These are phyloP conservation scores for Notolabrus celidotus DNA, from an alignment of 2,797 vertebrate genomes.

Conservation along the genomic window DNA sequence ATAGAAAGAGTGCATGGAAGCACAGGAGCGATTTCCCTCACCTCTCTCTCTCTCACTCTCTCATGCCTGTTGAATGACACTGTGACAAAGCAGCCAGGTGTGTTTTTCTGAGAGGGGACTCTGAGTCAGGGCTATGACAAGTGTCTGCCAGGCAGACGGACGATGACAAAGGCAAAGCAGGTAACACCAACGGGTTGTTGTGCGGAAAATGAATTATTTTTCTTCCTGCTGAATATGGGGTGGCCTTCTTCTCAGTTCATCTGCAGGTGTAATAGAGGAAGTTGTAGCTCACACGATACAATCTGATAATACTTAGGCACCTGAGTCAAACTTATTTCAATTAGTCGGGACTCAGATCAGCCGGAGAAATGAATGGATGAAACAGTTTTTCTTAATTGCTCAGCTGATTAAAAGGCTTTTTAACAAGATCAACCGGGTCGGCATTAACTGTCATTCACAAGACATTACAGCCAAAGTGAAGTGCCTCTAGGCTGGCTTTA, in stretches of 20 bases:
- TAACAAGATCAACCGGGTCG: slow-evolving; percentile 51
- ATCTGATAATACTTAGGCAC: not conserved
- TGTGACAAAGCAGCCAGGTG: slow-evolving; percentile 45
- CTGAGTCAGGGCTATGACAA: slow-evolving; percentile 45
- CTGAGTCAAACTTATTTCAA: slow-evolving; percentile 21
- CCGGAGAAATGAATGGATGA: slow-evolving; percentile 11
- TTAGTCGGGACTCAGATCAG: slow-evolving; percentile 21
- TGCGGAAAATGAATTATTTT: slow-evolving; percentile 34
- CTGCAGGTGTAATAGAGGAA: not conserved
- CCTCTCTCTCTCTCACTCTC: slow-evolving; percentile 12
- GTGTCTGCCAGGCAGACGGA: slow-evolving; percentile 39
- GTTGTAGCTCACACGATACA: not conserved
- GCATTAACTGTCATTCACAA: slow-evolving; percentile 49
- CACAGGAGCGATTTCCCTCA: slow-evolving; percentile 30
- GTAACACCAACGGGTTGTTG: slow-evolving; percentile 7
- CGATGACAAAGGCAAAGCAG: slow-evolving; percentile 35
- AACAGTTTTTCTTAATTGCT: slow-evolving; percentile 29
- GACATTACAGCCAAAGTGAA: slow-evolving; percentile 47
- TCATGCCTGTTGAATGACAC: slow-evolving; percentile 50
- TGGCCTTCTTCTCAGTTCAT: slow-evolving; percentile 4
- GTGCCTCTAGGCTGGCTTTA: slow-evolving; percentile 48
- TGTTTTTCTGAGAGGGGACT: slow-evolving; percentile 46
- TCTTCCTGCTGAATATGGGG: not conserved
- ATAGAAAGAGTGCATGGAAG: slow-evolving; percentile 52
- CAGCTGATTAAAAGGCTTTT: slow-evolving; percentile 66